These are phyloP conservation scores for Lycodopsis pacificus DNA, from an alignment of 2,797 vertebrate genomes.

Conservation along the genomic window DNA sequence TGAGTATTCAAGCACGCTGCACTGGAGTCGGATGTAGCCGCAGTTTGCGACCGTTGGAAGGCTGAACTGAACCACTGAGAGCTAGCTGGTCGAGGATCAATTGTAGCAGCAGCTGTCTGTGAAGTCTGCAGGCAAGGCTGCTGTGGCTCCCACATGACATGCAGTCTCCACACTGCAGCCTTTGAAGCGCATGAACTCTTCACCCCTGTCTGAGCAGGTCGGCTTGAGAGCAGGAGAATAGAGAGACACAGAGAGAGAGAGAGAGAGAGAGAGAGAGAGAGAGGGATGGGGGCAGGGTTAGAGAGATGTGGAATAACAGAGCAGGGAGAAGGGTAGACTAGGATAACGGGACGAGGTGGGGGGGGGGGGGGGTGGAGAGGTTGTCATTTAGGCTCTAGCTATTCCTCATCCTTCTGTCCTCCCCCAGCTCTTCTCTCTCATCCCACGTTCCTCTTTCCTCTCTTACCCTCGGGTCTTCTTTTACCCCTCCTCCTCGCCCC, in stretches of 20 bases:
- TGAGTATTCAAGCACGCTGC: constrained; percentile 54
- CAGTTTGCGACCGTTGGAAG: constrained; percentile 52
- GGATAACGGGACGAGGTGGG: constrained; percentile 48
- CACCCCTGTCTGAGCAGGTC: constrained; percentile 86
- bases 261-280: constrained; percentile 63
- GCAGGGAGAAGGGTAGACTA: constrained; percentile 64
- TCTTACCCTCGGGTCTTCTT: constrained; percentile 70
- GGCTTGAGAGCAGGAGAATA: constrained; percentile 77
- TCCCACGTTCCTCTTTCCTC: constrained; percentile 56
- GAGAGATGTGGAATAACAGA: constrained; percentile 76
- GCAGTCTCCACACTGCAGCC: constrained; percentile 82
- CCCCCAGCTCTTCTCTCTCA: constrained; percentile 61
- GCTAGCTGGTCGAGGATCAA: constrained; percentile 78
- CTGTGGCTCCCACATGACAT: constrained; percentile 83
- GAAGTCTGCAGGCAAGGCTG: constrained; percentile 81
- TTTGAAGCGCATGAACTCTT: constrained; percentile 88
- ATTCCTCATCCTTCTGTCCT: constrained; percentile 66
- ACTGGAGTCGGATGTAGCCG: constrained; percentile 62
- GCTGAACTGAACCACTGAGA: constrained; percentile 65
- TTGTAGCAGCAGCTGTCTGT: constrained; percentile 79
- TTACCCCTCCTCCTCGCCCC: constrained; percentile 49
- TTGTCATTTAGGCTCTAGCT: constrained; percentile 76
- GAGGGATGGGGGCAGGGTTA: constrained; percentile 68
- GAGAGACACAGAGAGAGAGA: constrained; percentile 77
- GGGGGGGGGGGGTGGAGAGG: constrained; percentile 57